These are phyloP conservation scores for Hololepta plana DNA, from an alignment of 2,888 invertebrate genomes.

Conservation along the genomic window DNA sequence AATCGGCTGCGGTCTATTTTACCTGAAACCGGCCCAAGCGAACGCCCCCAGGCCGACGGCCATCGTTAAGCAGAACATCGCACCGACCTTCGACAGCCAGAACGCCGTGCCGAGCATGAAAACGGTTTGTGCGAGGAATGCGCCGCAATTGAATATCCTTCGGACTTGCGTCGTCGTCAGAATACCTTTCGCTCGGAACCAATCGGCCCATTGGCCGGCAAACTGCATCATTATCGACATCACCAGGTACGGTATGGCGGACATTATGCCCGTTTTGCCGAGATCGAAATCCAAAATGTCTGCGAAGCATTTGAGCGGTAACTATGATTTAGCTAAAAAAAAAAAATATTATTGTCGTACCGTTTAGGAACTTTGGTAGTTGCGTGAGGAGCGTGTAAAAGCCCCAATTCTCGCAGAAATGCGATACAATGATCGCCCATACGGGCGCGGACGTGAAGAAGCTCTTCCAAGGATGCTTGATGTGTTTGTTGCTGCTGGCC, in stretches of 20 bases:
- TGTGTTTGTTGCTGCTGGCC: slow-evolving; percentile 27
- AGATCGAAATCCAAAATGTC: slow-evolving; percentile 56
- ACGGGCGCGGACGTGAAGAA: slow-evolving; percentile 61
- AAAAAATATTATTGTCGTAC: no score
- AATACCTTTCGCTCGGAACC: slow-evolving; percentile 41
- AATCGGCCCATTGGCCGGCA: slow-evolving; percentile 73
- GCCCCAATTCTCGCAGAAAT: slow-evolving; percentile 82
- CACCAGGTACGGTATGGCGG: slow-evolving; percentile 74
- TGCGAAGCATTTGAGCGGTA: slow-evolving; percentile 22
- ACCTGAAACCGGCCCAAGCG: slow-evolving; percentile 86
- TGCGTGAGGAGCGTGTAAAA: slow-evolving; percentile 74
- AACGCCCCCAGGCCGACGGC: slow-evolving; percentile 85
- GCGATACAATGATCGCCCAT: slow-evolving; percentile 68
- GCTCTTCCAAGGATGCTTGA: slow-evolving; percentile 56
- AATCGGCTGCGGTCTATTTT: slow-evolving; percentile 12
- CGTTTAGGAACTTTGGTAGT: slow-evolving; percentile 66
- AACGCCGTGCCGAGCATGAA: slow-evolving; percentile 76
- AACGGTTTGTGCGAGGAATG: slow-evolving; percentile 60
- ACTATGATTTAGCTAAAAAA: no score
- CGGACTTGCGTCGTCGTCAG: slow-evolving; percentile 57
- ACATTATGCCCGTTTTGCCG: slow-evolving; percentile 62
- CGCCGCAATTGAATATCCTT: slow-evolving; percentile 49
- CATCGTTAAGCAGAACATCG: slow-evolving; percentile 67
- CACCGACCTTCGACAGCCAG: slow-evolving; percentile 43
- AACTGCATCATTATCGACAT: slow-evolving; percentile 69